Percentiles rank a stretch among this genome's conserved stretches.
Conservation (phyloP, 1,140 invertebrate genomes). For the Scaptomyza montana region DNA sequence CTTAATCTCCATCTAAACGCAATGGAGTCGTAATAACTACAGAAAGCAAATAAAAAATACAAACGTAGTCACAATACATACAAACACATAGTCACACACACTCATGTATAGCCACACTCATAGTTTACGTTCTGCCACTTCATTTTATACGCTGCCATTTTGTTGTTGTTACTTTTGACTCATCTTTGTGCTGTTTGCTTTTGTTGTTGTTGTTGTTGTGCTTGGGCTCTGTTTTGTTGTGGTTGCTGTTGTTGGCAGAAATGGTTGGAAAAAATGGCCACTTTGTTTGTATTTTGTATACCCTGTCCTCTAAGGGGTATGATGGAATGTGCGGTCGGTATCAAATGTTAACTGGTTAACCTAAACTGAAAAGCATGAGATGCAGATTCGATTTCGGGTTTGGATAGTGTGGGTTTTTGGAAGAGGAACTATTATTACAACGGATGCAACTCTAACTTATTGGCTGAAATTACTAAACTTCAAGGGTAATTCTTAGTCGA, state of each 20-base stretch:
- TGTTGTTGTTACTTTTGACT: constrained; percentile 34
- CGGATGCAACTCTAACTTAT: too few species aligned
- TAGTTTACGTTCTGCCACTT: constrained; percentile 81
- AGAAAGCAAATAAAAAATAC: constrained; percentile 76
- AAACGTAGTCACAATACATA: constrained; percentile 33
- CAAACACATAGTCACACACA: constrained; percentile 9
- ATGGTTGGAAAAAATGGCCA: constrained; percentile 31
- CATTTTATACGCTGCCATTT: constrained; percentile 63
- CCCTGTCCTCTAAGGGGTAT: not conserved
- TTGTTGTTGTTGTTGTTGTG: constrained; percentile 22
- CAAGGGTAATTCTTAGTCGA: not conserved
- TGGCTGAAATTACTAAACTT: too few species aligned
- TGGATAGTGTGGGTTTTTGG: too few species aligned
- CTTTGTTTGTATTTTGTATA: constrained; percentile 19
- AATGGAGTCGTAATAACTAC: constrained; percentile 81
- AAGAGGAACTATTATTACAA: too few species aligned
- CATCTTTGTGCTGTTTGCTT: constrained; percentile 29
- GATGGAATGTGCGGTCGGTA: too few species aligned
- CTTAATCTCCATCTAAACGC: constrained; percentile 81
- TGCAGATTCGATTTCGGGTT: too few species aligned
- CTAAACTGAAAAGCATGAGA: too few species aligned
- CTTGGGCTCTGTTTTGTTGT: constrained; percentile 2
- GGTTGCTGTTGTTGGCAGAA: constrained; percentile 14
- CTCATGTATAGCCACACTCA: constrained; percentile 44
- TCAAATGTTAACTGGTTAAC: too few species aligned